Evolutionary conservation across 2,113 vertebrate genomes (phyloP).

Genomic region (Ictalurus furcatus): DNA sequence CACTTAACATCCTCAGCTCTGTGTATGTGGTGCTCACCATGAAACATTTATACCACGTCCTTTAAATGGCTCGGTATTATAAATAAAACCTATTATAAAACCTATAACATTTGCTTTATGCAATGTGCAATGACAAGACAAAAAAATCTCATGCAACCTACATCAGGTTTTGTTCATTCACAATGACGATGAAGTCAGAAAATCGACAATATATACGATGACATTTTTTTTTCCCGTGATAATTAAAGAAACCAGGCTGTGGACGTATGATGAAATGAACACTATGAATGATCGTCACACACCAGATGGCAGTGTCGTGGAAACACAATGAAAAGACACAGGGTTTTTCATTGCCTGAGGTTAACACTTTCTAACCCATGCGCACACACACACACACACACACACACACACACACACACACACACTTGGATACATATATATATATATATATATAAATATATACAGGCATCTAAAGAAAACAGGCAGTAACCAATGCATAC

Average conservation of each 20-base stretch:
- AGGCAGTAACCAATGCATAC: constrained; percentile 77
- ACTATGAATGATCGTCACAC: background rate
- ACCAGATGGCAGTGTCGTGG: constrained; percentile 7
- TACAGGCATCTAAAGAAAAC: constrained; percentile 29
- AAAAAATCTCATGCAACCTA: background rate
- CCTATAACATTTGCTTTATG: background rate
- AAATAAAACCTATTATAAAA: background rate
- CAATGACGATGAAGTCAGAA: background rate
- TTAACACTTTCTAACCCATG: constrained; percentile 3
- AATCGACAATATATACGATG: constrained; percentile 8
- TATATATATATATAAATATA: background rate
- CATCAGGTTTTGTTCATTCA: background rate
- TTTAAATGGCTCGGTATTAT: background rate
- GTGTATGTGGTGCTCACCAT: background rate
- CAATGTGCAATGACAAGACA: background rate
- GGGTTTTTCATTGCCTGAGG: background rate
- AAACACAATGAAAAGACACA: constrained; percentile 18
- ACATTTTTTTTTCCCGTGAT: background rate
- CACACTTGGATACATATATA: too few species aligned
- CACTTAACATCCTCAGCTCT: background rate
- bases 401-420: constrained; percentile 33
- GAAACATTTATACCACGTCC: background rate
- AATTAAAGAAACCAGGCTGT: background rate
- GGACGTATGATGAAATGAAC: background rate
- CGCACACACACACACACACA: constrained; percentile 39